Evolutionary conservation across 1,140 invertebrate species (phyloP).

Genomic region (Drosophila kanapiae): DNA sequence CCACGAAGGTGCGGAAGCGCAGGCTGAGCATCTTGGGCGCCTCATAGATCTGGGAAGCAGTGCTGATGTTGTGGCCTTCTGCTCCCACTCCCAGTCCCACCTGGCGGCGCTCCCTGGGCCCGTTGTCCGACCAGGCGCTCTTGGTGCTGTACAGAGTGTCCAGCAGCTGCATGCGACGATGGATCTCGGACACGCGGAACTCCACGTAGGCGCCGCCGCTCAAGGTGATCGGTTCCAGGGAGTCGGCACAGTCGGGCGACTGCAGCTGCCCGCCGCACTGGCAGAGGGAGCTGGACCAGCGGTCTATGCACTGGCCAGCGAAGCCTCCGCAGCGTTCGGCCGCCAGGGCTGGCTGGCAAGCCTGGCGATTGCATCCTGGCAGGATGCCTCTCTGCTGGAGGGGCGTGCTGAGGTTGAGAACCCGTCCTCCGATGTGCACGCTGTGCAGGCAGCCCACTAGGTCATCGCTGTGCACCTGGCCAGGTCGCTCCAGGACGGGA

Average conservation of each 20-base stretch:
- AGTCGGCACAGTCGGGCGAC: constrained; percentile 92
- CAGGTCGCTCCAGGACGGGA: constrained; percentile 93
- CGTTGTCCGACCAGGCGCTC: constrained; percentile 87
- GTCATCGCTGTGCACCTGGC: constrained; percentile 95
- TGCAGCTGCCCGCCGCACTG: constrained; percentile 89
- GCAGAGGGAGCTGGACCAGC: constrained; percentile 91
- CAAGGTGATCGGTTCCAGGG: constrained; percentile 92
- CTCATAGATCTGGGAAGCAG: constrained; percentile 67
- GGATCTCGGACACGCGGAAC: constrained; percentile 93
- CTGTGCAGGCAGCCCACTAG: constrained; percentile 97
- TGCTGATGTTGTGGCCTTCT: constrained; percentile 56
- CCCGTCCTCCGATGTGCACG: constrained; percentile 93
- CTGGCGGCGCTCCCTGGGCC: constrained; percentile 33
- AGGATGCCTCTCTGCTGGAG: constrained; percentile 90
- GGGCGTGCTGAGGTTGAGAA: constrained; percentile 92
- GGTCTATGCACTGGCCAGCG: constrained; percentile 92
- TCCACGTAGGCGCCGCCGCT: constrained; percentile 91
- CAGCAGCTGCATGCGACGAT: constrained; percentile 93
- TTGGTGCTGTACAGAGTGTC: constrained; percentile 91
- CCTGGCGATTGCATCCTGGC: constrained; percentile 89
- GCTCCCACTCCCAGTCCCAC: constrained; percentile 23
- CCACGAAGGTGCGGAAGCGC: constrained; percentile 92
- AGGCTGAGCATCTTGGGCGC: constrained; percentile 91
- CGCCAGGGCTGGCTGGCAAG: constrained; percentile 86
- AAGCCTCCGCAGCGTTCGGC: constrained; percentile 87